phyloP scores from a whole-genome alignment of 2,888 invertebrate species.

The Epinotia brunnichana region DNA sequence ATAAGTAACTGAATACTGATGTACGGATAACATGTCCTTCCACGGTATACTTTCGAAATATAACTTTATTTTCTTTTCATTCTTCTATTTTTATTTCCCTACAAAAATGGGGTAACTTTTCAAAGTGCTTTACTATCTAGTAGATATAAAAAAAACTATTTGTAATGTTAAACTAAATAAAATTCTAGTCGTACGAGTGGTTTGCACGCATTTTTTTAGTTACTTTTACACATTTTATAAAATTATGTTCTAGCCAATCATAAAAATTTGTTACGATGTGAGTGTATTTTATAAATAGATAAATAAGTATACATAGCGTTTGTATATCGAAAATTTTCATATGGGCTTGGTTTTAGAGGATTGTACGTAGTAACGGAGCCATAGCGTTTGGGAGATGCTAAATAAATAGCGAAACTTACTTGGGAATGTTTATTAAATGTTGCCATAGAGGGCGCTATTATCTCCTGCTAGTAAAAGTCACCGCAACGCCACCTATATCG shows the following conservation, averaged over 20 bases:
- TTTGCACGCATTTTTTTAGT: constrained; percentile 66
- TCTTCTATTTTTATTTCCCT: constrained; percentile 56
- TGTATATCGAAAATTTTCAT: constrained; percentile 76
- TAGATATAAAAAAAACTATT: constrained; percentile 78
- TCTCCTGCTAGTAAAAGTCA: not conserved
- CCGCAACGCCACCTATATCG: constrained; percentile 16
- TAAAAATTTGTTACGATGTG: constrained; percentile 72
- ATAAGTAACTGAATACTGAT: constrained; percentile 60
- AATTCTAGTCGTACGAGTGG: constrained; percentile 77
- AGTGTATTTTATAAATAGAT: constrained; percentile 76
- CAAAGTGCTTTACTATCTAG: constrained; percentile 84
- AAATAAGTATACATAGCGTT: constrained; percentile 77
- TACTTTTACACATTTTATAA: constrained; percentile 42
- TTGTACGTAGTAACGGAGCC: constrained; percentile 64
- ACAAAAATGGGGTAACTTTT: constrained; percentile 75
- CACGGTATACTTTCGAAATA: constrained; percentile 42
- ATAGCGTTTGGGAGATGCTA: constrained; percentile 57
- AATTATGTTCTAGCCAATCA: constrained; percentile 60
- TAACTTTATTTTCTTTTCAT: constrained; percentile 41
- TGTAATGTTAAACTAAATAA: constrained; percentile 77
- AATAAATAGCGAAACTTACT: constrained; percentile 45
- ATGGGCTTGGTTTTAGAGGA: constrained; percentile 70
- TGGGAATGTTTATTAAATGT: no score
- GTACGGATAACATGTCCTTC: constrained; percentile 43
- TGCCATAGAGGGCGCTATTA: not conserved